Evolutionary conservation across 2,113 vertebrate genomes (phyloP).

Genomic region (Scophthalmus maximus): DNA sequence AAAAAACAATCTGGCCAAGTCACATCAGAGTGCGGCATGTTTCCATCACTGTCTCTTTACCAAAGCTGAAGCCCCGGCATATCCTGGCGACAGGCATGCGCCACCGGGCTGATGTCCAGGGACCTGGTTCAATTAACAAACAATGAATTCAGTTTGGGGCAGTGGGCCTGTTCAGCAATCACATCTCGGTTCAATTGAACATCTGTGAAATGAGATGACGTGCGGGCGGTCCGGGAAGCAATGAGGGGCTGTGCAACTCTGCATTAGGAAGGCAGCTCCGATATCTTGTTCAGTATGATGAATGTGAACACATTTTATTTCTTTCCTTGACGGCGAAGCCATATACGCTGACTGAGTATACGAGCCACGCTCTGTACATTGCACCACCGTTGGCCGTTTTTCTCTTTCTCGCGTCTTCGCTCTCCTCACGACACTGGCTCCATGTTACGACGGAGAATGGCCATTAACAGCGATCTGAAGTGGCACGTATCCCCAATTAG

Average conservation of each 20-base stretch:
- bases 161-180: not conserved
- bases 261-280: not conserved
- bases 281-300: not conserved
- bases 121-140: not conserved
- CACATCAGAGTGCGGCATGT: too few relatives aligned
- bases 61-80: not conserved
- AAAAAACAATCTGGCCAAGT: too few relatives aligned
- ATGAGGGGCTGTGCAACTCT: not conserved
- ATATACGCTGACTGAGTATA: not conserved
- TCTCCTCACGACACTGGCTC: constrained; percentile 21
- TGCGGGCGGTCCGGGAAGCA: not conserved
- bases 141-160: constrained; percentile 28
- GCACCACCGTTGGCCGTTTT: too few relatives aligned
- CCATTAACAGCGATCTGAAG: constrained; percentile 51
- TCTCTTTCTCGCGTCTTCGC: constrained; percentile 1
- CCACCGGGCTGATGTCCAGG: not conserved
- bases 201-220: constrained; percentile 1
- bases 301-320: not conserved
- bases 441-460: constrained; percentile 35
- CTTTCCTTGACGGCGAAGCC: not conserved
- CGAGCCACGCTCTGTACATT: not conserved
- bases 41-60: not conserved
- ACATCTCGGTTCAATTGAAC: constrained; percentile 26
- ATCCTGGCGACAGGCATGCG: not conserved
- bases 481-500: constrained; percentile 51